Conservation (phyloP, 2,113 vertebrate genomes). For the Urocynchramus pylzowi region DNA sequence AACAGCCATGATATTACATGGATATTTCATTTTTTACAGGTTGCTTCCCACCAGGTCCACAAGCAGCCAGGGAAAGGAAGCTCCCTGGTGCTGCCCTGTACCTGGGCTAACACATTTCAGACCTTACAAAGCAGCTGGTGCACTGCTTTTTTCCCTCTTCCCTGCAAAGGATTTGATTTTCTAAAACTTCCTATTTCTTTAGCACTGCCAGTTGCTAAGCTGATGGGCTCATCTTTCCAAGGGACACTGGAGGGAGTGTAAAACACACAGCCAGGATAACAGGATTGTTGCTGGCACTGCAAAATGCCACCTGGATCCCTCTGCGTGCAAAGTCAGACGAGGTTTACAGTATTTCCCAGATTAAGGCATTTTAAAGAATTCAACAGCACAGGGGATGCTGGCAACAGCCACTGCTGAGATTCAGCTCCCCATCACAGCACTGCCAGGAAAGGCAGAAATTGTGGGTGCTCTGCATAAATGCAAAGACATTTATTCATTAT, state of each 20-base stretch:
- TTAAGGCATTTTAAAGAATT: background rate
- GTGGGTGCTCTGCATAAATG: background rate
- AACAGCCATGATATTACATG: background rate
- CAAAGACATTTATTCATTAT: background rate
- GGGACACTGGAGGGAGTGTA: background rate
- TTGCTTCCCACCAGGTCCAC: background rate
- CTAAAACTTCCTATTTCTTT: background rate
- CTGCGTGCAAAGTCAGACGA: background rate
- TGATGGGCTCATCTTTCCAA: background rate
- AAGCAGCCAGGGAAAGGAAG: background rate
- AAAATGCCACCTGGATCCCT: constrained; percentile 22
- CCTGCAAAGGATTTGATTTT: background rate
- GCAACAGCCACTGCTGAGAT: background rate
- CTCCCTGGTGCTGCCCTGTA: background rate
- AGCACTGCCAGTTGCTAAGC: background rate
- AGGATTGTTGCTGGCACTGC: background rate
- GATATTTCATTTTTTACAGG: background rate
- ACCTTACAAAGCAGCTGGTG: background rate
- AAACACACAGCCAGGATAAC: background rate
- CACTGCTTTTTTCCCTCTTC: background rate
- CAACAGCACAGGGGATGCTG: accelerated
- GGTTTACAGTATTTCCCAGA: background rate
- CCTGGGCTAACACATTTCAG: background rate
- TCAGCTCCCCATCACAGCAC: background rate
- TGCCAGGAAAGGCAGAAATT: background rate